phyloP scores from a whole-genome alignment of 2,113 vertebrate genomes.

The Prunella fulvescens region DNA sequence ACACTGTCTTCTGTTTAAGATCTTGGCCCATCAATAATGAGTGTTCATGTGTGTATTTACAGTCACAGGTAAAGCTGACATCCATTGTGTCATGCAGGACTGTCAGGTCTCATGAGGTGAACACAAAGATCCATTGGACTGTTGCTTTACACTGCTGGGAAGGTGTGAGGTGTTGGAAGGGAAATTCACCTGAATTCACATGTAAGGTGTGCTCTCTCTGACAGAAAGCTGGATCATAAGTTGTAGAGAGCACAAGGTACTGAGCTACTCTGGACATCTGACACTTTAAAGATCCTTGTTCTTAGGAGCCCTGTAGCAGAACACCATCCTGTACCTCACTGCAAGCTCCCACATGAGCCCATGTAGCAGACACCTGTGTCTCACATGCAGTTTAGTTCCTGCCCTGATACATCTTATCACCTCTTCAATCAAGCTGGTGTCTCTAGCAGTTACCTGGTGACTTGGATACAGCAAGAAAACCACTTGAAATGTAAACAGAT shows the following conservation, averaged over 20 bases:
- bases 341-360: neutral
- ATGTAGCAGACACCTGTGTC: fast-evolving
- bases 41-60: neutral
- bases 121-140: neutral
- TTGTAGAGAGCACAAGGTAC: neutral
- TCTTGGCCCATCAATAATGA: neutral
- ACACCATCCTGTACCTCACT: neutral
- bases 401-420: neutral
- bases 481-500: neutral
- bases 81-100: neutral
- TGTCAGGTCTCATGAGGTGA: neutral
- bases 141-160: neutral
- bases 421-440: neutral
- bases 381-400: neutral
- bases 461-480: neutral
- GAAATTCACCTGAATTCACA: neutral
- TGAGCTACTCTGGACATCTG: neutral
- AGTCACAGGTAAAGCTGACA: neutral
- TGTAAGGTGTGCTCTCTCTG: neutral
- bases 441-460: neutral
- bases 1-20: neutral
- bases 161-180: neutral
- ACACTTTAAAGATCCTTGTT: neutral
- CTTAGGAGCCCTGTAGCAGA: neutral
- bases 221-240: neutral